phyloP scores from a whole-genome alignment of 2,888 invertebrate species.

The Tupiocoris notatus region DNA sequence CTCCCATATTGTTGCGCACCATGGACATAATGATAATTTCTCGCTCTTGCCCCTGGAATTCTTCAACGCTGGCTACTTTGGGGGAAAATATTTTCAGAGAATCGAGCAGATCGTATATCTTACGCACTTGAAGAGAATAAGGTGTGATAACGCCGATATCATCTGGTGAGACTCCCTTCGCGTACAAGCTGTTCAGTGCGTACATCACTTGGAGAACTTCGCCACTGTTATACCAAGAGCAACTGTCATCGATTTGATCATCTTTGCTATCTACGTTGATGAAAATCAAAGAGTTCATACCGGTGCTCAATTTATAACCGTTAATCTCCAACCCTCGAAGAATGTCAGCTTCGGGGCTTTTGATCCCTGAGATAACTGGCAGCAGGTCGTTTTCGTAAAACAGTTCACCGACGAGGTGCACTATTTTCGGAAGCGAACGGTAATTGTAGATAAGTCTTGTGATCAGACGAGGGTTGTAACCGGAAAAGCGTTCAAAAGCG shows the following conservation, averaged over 20 bases:
- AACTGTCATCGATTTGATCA: slow-evolving; percentile 61
- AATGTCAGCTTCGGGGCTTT: slow-evolving; percentile 27
- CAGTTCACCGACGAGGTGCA: slow-evolving; percentile 72
- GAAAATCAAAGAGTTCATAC: slow-evolving; percentile 22
- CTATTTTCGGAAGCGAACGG: slow-evolving; percentile 75
- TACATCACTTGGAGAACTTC: slow-evolving; percentile 70
- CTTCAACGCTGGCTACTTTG: slow-evolving; percentile 79
- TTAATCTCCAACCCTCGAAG: neutral
- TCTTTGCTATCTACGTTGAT: slow-evolving; percentile 54
- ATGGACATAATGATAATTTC: slow-evolving; percentile 72
- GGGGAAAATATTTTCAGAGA: slow-evolving; percentile 58
- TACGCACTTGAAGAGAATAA: slow-evolving; percentile 80
- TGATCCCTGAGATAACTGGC: slow-evolving; percentile 54
- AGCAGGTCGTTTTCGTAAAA: slow-evolving; percentile 82
- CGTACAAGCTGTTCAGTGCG: slow-evolving; percentile 66
- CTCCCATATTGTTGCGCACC: slow-evolving; percentile 53
- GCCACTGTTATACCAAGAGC: slow-evolving; percentile 85
- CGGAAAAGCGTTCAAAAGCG: slow-evolving; percentile 50
- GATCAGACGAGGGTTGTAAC: slow-evolving; percentile 77
- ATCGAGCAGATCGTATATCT: slow-evolving; percentile 53
- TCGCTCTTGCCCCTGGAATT: slow-evolving; percentile 81
- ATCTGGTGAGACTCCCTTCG: slow-evolving; percentile 61
- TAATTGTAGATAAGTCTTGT: slow-evolving; percentile 86
- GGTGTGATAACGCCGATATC: slow-evolving; percentile 91
- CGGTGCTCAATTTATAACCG: neutral